phyloP scores from a whole-genome alignment of 2,797 vertebrate genomes.

The Choloepus didactylus region DNA sequence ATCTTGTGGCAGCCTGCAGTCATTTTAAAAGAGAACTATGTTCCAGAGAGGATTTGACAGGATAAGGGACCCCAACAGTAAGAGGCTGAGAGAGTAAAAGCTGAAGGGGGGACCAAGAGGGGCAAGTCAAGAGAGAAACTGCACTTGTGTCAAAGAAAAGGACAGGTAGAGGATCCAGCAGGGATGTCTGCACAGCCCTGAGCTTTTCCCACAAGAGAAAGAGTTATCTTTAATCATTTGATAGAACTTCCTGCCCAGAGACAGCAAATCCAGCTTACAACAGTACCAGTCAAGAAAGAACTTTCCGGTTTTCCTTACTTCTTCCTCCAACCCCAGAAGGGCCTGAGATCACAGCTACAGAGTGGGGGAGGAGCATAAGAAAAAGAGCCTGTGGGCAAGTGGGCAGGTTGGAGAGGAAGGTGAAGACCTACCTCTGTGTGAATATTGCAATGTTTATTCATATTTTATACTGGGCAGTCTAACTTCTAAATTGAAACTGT shows the following conservation, averaged over 20 bases:
- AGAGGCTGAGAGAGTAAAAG: not conserved
- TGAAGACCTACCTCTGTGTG: too few species aligned
- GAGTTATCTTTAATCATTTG: not conserved
- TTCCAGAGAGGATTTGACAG: not conserved
- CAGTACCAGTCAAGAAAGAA: too few species aligned
- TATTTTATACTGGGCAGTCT: too few species aligned
- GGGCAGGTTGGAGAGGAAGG: too few species aligned
- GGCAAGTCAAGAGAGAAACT: not conserved
- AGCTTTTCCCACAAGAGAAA: not conserved
- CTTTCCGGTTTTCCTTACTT: not conserved
- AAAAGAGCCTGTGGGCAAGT: too few species aligned
- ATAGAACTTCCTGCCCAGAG: not conserved
- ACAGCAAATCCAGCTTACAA: not conserved
- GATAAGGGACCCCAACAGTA: not conserved
- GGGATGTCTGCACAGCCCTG: not conserved
- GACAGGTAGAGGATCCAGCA: not conserved
- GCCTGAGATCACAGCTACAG: too few species aligned
- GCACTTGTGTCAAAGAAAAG: not conserved
- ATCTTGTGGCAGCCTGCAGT: not conserved
- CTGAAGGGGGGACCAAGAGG: not conserved
- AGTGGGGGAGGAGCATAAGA: not conserved
- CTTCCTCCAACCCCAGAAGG: not conserved
- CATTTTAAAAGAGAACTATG: not conserved
- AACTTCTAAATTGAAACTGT: not conserved
- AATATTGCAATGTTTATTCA: too few species aligned